Percentiles rank a stretch among this genome's conserved stretches.
phyloP scores from a whole-genome alignment of 2,888 invertebrate genomes.

The Conops quadrifasciatus region DNA sequence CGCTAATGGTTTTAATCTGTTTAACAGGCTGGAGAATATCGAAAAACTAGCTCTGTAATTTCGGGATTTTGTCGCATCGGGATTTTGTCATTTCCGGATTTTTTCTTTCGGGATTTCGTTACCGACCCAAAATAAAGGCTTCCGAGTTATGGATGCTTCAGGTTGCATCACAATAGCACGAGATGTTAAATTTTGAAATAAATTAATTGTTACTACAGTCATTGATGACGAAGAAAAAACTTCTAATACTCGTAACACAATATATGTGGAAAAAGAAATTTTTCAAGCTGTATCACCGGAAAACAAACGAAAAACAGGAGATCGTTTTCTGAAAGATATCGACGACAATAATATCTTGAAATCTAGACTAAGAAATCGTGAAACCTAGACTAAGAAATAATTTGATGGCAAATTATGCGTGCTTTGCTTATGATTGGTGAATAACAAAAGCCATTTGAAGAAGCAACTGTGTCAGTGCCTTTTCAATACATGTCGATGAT shows the following conservation, averaged over 20 bases:
- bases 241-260: background rate
- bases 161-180: constrained; percentile 5
- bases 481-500: constrained; percentile 27
- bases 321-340: background rate
- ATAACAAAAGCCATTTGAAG: background rate
- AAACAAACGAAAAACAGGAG: constrained; percentile 8
- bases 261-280: background rate
- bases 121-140: background rate
- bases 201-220: background rate
- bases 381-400: too few relatives aligned
- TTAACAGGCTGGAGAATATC: too few relatives aligned
- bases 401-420: background rate
- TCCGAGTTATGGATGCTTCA: constrained; percentile 9
- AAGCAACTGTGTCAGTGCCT: constrained; percentile 11
- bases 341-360: constrained; percentile 1
- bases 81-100: too few relatives aligned
- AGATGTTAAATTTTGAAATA: constrained; percentile 9
- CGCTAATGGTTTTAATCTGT: too few relatives aligned
- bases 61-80: too few relatives aligned
- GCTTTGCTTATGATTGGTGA: background rate
- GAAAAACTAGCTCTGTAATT: too few relatives aligned
- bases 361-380: constrained; percentile 11
- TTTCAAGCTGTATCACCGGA: background rate
- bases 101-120: too few relatives aligned
- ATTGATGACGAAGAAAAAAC: background rate